Conservation (phyloP, 2,797 vertebrate species). For the Peromyscus attwateri region DNA sequence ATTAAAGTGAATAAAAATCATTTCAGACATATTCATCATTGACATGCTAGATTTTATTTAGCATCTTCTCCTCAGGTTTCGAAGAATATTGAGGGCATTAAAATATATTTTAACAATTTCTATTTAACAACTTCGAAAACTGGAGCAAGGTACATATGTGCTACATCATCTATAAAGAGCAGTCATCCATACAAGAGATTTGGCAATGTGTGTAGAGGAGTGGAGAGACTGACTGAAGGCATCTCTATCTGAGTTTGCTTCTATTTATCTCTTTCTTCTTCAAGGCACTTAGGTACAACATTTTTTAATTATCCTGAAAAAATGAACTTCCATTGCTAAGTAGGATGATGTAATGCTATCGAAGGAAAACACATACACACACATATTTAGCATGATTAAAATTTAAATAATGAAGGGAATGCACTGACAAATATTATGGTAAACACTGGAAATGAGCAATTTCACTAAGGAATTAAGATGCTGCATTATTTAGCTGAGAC, state of each 20-base stretch:
- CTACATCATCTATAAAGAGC: neutral
- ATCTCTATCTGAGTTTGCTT: neutral
- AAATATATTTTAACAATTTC: slow-evolving; percentile 33
- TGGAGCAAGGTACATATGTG: slow-evolving; percentile 18
- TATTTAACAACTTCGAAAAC: slow-evolving; percentile 9
- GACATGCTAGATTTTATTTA: slow-evolving; percentile 59
- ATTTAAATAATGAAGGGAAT: slow-evolving; percentile 28
- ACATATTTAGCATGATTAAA: neutral
- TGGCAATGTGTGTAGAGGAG: neutral
- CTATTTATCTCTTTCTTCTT: neutral
- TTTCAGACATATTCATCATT: slow-evolving; percentile 25
- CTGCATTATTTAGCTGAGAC: neutral
- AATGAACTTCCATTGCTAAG: neutral
- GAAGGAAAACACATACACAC: neutral
- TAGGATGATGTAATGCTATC: neutral
- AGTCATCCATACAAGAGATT: neutral
- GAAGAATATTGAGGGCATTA: neutral
- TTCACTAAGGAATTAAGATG: neutral
- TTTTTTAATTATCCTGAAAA: slow-evolving; percentile 24
- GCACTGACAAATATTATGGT: neutral
- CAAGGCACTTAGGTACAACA: slow-evolving; percentile 29
- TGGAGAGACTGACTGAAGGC: neutral
- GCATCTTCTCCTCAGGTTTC: slow-evolving; percentile 8
- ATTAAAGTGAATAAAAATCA: slow-evolving; percentile 20
- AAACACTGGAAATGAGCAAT: slow-evolving; percentile 29